Conservation (phyloP, 2,888 invertebrate species). For the Gastracanthus pulcherrimus region DNA sequence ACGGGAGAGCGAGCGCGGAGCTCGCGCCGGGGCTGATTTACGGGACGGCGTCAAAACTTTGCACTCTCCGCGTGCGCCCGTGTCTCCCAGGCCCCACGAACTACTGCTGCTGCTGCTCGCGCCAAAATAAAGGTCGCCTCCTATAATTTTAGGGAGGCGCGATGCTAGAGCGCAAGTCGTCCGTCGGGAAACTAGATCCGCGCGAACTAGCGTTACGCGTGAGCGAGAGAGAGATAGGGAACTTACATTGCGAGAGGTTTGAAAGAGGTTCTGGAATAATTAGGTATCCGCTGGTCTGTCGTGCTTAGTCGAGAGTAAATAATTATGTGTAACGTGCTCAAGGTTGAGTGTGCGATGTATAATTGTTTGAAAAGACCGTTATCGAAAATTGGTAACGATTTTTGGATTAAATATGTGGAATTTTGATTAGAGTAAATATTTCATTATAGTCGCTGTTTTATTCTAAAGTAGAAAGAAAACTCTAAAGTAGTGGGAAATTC, state of each 20-base stretch:
- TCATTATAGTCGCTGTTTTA: no score
- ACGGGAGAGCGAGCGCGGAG: constrained; percentile 10
- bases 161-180: constrained; percentile 1
- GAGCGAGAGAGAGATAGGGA: neutral
- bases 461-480: no score
- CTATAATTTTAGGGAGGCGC: constrained; percentile 66
- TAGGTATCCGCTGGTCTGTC: neutral
- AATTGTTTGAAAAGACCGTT: no score
- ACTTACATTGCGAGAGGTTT: neutral
- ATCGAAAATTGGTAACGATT: no score
- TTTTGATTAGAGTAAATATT: no score
- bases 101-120: constrained; percentile 63
- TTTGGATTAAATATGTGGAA: no score
- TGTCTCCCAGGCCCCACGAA: constrained; percentile 65
- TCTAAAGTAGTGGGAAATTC: no score
- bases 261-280: constrained; percentile 32
- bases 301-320: neutral
- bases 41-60: constrained; percentile 75
- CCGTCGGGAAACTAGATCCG: constrained; percentile 15
- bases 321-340: neutral
- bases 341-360: no score
- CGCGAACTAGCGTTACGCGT: neutral
- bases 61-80: constrained; percentile 70
- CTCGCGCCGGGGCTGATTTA: constrained; percentile 69
- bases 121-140: constrained; percentile 66